A percentile compares a stretch with the other conserved stretches of the same genome.
Conservation (phyloP, 2,797 vertebrate species). For the Sardinella longiceps region DNA sequence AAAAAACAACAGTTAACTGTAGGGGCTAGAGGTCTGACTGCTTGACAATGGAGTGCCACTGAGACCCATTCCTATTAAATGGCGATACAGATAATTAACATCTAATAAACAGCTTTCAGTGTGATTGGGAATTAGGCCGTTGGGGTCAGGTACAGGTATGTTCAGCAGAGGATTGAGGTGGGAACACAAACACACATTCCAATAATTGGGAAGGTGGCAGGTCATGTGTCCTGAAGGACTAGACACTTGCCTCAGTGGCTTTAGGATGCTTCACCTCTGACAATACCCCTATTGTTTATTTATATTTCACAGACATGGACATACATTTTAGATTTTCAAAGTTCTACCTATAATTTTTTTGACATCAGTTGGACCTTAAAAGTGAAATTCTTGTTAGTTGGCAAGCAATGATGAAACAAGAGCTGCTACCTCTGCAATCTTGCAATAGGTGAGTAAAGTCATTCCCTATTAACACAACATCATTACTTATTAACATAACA, state of each 20-base stretch:
- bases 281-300: neutral
- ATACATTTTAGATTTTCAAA: neutral
- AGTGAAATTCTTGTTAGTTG: neutral
- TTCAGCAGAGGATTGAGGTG: slow-evolving; percentile 57
- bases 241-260: neutral
- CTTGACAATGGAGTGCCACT: too few relatives aligned
- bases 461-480: slow-evolving; percentile 5
- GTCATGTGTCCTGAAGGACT: neutral
- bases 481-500: slow-evolving; percentile 12
- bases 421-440: slow-evolving; percentile 12
- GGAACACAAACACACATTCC: slow-evolving; percentile 52
- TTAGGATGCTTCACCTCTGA: neutral
- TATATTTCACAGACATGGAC: too few relatives aligned
- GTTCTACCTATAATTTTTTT: neutral
- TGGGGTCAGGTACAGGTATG: slow-evolving; percentile 43
- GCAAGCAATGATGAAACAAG: neutral
- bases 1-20: too few relatives aligned
- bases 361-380: neutral
- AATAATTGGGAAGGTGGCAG: neutral
- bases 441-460: slow-evolving; percentile 9
- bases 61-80: too few relatives aligned
- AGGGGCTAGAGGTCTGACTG: too few relatives aligned
- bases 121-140: slow-evolving; percentile 35
- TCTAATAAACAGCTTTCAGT: too few relatives aligned
- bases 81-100: too few relatives aligned